Conservation (phyloP, 1,140 invertebrate genomes). For the Heliconius nattereri region DNA sequence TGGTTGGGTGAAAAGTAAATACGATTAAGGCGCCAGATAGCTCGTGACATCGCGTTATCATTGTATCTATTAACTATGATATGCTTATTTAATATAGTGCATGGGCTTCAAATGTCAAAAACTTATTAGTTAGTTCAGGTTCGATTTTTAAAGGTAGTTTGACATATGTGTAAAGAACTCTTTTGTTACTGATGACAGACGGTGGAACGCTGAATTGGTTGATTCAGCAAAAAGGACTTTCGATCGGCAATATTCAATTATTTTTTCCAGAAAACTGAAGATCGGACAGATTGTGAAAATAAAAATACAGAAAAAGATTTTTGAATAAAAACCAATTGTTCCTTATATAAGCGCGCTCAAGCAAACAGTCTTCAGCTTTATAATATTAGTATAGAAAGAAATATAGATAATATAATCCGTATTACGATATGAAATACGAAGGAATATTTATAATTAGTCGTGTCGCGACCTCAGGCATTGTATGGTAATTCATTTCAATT, state of each 20-base stretch:
- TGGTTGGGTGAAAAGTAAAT: slow-evolving; percentile 37
- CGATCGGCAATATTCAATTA: too few relatives aligned
- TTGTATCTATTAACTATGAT: not conserved
- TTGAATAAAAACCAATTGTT: too few relatives aligned
- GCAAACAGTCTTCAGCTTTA: too few relatives aligned
- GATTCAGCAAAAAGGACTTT: too few relatives aligned
- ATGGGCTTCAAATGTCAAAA: not conserved
- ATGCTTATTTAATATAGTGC: not conserved
- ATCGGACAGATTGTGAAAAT: too few relatives aligned
- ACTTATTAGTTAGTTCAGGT: not conserved
- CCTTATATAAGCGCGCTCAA: too few relatives aligned
- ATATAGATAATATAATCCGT: slow-evolving; percentile 2
- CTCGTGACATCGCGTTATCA: slow-evolving; percentile 3
- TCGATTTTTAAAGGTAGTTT: not conserved
- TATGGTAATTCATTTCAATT: slow-evolving; percentile 26
- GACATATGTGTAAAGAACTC: too few relatives aligned
- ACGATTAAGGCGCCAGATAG: slow-evolving; percentile 26
- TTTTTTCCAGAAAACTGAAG: too few relatives aligned
- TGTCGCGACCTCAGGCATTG: slow-evolving; percentile 28
- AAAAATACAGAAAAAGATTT: too few relatives aligned
- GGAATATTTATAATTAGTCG: slow-evolving; percentile 19
- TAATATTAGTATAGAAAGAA: not conserved
- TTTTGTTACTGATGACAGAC: too few relatives aligned
- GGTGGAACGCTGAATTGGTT: not conserved
- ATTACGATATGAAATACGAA: slow-evolving; percentile 8